Percentiles rank a stretch among this genome's conserved stretches.
These are phyloP conservation scores for Scopus umbretta DNA, from an alignment of 2,113 vertebrate genomes.

Conservation along the genomic window DNA sequence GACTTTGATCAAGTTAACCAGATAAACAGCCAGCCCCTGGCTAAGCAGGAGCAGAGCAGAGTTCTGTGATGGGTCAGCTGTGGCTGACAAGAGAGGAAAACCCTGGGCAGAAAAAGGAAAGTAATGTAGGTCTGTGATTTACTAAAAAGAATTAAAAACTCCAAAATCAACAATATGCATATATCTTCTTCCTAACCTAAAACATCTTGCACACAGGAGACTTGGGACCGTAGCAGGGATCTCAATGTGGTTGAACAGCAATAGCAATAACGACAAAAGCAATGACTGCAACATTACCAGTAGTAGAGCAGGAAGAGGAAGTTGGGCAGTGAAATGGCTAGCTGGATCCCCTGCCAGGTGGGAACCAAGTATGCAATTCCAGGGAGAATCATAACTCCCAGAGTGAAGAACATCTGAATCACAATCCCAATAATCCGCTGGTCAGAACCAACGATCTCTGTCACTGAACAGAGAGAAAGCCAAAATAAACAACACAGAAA, in stretches of 20 bases:
- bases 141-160: background rate
- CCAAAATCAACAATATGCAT: background rate
- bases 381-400: constrained; percentile 89
- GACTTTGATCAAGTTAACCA: background rate
- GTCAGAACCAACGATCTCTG: constrained; percentile 91
- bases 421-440: constrained; percentile 86
- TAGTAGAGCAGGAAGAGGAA: constrained; percentile 90
- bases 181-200: background rate
- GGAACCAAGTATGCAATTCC: constrained; percentile 89
- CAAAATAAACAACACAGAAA: constrained; percentile 18
- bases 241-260: background rate
- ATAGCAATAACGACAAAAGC: background rate
- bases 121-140: background rate
- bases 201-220: background rate
- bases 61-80: background rate
- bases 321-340: constrained; percentile 88
- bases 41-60: background rate
- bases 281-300: constrained; percentile 76
- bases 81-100: background rate
- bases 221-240: background rate
- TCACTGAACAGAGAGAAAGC: constrained; percentile 77
- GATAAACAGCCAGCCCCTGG: background rate
- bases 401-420: constrained; percentile 92
- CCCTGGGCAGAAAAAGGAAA: background rate
- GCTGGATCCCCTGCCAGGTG: constrained; percentile 90